Evolutionary conservation across 2,113 vertebrate species (phyloP), one percentile per base, ranked within the genome.

Genomic region (Dromiciops gliroides): DNA sequence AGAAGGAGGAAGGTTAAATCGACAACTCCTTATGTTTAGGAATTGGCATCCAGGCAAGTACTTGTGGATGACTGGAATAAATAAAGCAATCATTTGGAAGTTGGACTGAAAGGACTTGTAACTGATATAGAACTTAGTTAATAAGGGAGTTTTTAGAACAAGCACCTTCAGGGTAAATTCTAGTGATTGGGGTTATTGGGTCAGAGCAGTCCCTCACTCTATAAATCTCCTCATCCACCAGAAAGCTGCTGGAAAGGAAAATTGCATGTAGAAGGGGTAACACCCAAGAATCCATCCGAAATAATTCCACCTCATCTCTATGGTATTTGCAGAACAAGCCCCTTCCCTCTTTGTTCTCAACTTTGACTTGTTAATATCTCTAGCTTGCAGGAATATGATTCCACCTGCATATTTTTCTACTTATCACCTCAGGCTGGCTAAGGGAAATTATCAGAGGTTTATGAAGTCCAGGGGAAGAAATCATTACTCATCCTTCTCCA

Each of bases 21-120:
- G 6, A 83, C 7, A 44, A n/a, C 4, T 0, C n/a, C 16, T 22
- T 83, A 83, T 44, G 67, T 23, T 3, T 44, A 83, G 10, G 60
- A 52, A 5, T 0, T 24, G 2, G 0, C 0, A 23, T 19, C 48
- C 0, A 0, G 11, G 28, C 37, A 23, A 5, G 47, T 0, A 8
- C 0, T 0, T 2, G 19, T 0, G 3, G 3, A 4, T 47, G 0
- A 0, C 0, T 5, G 16, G 9, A 1, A 1, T 0, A 31, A 24
- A 11, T 12, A 50, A 25, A 19, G 5, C 3, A n/a, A 12, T 37
- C 51, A 47, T 53, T 0, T 10, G 50, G 5, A 89, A 44, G 10
- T 48, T 28, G 2, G 47, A 4, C 6, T 8, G 10, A 19, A 50
- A 12, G 53, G 28, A 2, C 22, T 5, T 1, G 0, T 1, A 26